These are phyloP conservation scores for Spisula solida DNA, from an alignment of 2,888 invertebrate genomes.

Conservation along the genomic window DNA sequence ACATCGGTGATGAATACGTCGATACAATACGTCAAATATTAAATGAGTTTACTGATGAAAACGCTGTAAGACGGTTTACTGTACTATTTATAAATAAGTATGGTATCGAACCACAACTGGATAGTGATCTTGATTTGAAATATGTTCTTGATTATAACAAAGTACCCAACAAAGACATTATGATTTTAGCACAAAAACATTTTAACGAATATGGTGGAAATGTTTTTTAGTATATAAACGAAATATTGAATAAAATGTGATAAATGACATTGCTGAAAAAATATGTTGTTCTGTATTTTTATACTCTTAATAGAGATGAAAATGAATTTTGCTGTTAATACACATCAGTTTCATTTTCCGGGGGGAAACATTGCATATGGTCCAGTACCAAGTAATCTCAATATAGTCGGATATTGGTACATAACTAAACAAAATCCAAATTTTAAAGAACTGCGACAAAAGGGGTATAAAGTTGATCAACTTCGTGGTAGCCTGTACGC, in stretches of 20 bases:
- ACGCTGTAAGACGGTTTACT: neutral
- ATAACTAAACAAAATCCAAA: neutral
- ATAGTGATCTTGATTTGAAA: neutral
- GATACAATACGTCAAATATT: neutral
- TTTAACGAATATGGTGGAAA: conserved; percentile 2
- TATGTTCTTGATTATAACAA: neutral
- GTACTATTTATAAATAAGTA: neutral
- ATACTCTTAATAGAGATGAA: neutral
- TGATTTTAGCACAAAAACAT: conserved; percentile 28
- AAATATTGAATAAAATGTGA: neutral
- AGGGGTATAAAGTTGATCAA: neutral
- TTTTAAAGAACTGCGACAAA: conserved; percentile 1
- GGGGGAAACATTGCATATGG: conserved; percentile 30
- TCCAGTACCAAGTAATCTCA: neutral
- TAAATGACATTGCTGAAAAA: neutral
- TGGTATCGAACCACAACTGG: neutral
- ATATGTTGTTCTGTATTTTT: neutral
- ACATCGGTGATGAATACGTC: neutral
- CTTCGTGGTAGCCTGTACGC: conserved; percentile 16
- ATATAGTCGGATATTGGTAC: conserved; percentile 27
- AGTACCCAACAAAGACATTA: neutral
- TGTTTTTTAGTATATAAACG: neutral
- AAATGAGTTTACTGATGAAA: neutral
- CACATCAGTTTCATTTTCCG: conserved; percentile 28
- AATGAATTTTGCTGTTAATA: neutral